phyloP scores from a whole-genome alignment of 2,113 vertebrate species.

The Microcebus griseorufus region DNA sequence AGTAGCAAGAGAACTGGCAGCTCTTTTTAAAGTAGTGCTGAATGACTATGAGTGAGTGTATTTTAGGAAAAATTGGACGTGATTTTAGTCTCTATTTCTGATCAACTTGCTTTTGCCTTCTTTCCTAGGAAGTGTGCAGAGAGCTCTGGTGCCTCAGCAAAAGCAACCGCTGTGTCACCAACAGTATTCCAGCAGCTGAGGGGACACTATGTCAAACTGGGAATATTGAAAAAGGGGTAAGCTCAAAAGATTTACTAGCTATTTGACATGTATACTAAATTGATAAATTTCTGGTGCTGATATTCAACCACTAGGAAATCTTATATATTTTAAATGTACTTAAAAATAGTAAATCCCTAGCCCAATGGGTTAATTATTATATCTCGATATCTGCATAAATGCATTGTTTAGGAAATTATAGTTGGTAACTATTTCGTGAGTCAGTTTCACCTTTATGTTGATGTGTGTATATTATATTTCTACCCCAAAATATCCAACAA shows the following conservation, averaged over 20 bases:
- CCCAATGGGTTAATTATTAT: background rate
- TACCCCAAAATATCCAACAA: background rate
- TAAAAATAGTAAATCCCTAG: conserved; percentile 39
- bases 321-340: conserved; percentile 35
- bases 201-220: conserved; percentile 97
- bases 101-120: conserved; percentile 98
- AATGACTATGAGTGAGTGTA: fast-evolving
- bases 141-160: conserved; percentile 99
- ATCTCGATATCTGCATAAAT: background rate
- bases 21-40: conserved; percentile 39
- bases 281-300: conserved; percentile 26
- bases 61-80: conserved; percentile 27
- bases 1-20: background rate
- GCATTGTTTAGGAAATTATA: background rate
- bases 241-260: conserved; percentile 73
- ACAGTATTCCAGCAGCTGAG: conserved; percentile 98
- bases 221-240: conserved; percentile 98
- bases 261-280: conserved; percentile 17
- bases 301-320: conserved; percentile 21
- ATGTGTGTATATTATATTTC: background rate
- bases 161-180: conserved; percentile 99
- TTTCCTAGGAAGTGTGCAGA: conserved; percentile 99
- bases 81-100: conserved; percentile 86
- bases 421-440: background rate
- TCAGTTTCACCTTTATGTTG: conserved; percentile 14